Conservation (phyloP, 2,888 invertebrate species). For the Troides oblongomaculatus region DNA sequence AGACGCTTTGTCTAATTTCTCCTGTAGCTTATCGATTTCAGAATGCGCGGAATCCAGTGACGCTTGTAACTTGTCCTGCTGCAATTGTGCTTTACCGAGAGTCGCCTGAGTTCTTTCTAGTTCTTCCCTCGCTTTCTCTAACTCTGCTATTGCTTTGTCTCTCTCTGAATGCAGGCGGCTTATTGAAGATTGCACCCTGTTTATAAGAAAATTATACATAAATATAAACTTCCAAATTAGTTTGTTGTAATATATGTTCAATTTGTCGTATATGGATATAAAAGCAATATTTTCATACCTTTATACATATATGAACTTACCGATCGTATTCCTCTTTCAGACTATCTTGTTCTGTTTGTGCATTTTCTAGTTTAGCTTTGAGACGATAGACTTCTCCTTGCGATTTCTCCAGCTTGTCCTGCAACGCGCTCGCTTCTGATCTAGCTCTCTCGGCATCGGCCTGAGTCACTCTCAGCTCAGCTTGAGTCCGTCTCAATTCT, state of each 20-base stretch:
- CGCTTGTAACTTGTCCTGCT: constrained; percentile 94
- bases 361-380: constrained; percentile 96
- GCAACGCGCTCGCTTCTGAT: constrained; percentile 89
- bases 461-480: constrained; percentile 94
- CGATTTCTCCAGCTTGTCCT: constrained; percentile 95
- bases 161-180: constrained; percentile 93
- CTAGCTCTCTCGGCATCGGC: constrained; percentile 93
- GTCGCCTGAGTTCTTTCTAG: constrained; percentile 93
- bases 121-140: constrained; percentile 93
- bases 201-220: constrained; percentile 9
- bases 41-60: constrained; percentile 93
- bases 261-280: too few relatives aligned
- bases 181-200: constrained; percentile 87
- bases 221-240: background rate
- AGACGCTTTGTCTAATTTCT: constrained; percentile 90
- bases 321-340: constrained; percentile 94
- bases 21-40: constrained; percentile 93
- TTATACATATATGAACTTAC: constrained; percentile 45
- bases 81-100: constrained; percentile 93
- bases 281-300: background rate
- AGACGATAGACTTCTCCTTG: constrained; percentile 97
- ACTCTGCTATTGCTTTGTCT: constrained; percentile 90
- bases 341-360: constrained; percentile 96
- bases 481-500: constrained; percentile 92
- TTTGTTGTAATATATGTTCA: background rate